These are phyloP conservation scores for Crotalus helleri DNA, from an alignment of 2,113 vertebrate species.

Conservation along the genomic window DNA sequence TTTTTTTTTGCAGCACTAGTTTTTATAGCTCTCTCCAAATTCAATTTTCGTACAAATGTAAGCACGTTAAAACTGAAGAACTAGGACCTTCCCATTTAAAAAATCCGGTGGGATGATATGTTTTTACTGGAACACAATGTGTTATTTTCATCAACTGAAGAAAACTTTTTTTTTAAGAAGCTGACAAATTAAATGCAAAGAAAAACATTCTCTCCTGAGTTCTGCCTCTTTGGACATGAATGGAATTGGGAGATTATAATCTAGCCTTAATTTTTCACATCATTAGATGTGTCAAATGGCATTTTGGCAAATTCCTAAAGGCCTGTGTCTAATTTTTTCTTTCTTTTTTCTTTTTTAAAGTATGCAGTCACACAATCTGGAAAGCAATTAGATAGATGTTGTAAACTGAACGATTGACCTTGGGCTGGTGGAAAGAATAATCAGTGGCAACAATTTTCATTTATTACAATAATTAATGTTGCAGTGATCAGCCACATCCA, in stretches of 20 bases:
- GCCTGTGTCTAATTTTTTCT: slow-evolving; percentile 1
- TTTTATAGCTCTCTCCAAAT: background rate
- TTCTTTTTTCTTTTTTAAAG: background rate
- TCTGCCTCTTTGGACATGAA: background rate
- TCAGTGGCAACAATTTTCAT: background rate
- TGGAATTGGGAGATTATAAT: slow-evolving; percentile 10
- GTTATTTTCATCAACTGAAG: background rate
- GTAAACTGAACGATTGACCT: background rate
- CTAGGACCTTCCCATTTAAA: background rate
- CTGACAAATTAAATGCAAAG: background rate
- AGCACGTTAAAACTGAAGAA: background rate
- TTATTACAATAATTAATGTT: background rate
- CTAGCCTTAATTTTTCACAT: slow-evolving; percentile 33
- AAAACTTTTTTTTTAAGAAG: background rate
- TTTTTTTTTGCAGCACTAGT: background rate
- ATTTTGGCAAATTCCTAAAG: slow-evolving; percentile 2
- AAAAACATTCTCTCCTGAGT: background rate
- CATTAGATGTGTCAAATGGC: background rate
- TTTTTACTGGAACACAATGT: background rate
- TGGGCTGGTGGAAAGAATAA: background rate
- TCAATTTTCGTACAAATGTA: background rate
- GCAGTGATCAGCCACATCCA: background rate
- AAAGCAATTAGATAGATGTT: background rate
- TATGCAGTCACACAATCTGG: background rate
- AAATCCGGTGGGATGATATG: background rate